Conservation (phyloP, 2,888 invertebrate genomes). For the Globia sparganii region DNA sequence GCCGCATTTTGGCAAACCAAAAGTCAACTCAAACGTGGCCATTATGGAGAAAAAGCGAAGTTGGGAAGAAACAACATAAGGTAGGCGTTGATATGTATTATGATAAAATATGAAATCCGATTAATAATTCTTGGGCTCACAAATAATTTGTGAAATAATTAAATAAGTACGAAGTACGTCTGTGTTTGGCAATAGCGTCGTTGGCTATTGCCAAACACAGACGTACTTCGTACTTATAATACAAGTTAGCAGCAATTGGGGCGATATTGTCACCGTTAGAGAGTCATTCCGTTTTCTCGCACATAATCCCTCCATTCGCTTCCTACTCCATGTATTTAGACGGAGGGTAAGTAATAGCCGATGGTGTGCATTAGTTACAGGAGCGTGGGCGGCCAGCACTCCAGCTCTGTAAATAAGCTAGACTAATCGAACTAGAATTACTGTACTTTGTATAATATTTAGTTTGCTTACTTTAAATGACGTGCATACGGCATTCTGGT, state of each 20-base stretch:
- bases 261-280: not conserved
- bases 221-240: too few relatives aligned
- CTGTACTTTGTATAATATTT: constrained; percentile 31
- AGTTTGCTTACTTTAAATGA: constrained; percentile 13
- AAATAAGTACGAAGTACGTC: not conserved
- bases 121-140: not conserved
- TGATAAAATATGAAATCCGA: not conserved
- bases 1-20: not conserved
- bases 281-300: not conserved
- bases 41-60: not conserved
- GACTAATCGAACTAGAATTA: constrained; percentile 67
- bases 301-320: constrained; percentile 22
- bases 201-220: too few relatives aligned
- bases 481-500: not conserved
- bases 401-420: constrained; percentile 65
- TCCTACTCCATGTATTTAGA: constrained; percentile 32
- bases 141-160: not conserved
- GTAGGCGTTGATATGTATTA: too few relatives aligned
- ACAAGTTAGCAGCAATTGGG: not conserved
- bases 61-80: not conserved
- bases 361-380: constrained; percentile 85
- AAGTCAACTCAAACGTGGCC: not conserved
- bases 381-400: constrained; percentile 79
- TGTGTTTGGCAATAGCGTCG: not conserved
- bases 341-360: constrained; percentile 82